Evolutionary conservation across 2,797 vertebrate species (phyloP), one percentile per base, ranked within the genome.

Genomic region (Cichlasoma orientale): DNA sequence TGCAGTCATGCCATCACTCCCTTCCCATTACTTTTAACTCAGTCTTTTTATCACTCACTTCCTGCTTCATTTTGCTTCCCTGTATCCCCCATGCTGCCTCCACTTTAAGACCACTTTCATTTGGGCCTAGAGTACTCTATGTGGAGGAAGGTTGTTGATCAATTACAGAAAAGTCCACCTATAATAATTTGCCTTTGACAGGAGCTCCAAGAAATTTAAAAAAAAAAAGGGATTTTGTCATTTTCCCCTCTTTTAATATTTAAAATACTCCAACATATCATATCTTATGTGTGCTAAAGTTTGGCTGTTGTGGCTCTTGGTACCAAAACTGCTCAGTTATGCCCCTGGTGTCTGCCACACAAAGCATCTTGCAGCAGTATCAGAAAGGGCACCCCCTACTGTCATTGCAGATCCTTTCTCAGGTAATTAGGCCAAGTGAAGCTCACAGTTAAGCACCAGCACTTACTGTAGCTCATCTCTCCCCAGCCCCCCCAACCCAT

Each of bases 381-480:
- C 55, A n/a, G 12, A 23, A 27, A 71, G 44, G 25, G 29, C 29
- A 70, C 55, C 63, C 27, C 21, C 27, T 50, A 18, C 27, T 23
- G 63, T 57, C 29, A 31, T 4, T 25, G 14, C 0, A 23, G 38
- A 55, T 56, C 55, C 27, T 57, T 27, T 69, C 44, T 1, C 27
- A n/a, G 44, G 31, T 71, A 77, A 77, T 77, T 77, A 71, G 66
- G 66, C 44, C 41, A 54, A 71, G 66, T 53, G 12, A 77, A 58
- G 36, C 55, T n/a, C 16, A 53, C 56, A 59, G 29, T 59, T 59
- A 68, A 68, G 63, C 7, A 10, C 36, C 47, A 66, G 47, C 41
- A 5, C 53, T 50, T 11, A 36, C 4, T 18, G 38, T 29, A 31
- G 53, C 29, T 31, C 61, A 41, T 41, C 53, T 58, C 55, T n/a